phyloP scores from a whole-genome alignment of 2,888 invertebrate species.

The Temnothorax ravouxi region DNA sequence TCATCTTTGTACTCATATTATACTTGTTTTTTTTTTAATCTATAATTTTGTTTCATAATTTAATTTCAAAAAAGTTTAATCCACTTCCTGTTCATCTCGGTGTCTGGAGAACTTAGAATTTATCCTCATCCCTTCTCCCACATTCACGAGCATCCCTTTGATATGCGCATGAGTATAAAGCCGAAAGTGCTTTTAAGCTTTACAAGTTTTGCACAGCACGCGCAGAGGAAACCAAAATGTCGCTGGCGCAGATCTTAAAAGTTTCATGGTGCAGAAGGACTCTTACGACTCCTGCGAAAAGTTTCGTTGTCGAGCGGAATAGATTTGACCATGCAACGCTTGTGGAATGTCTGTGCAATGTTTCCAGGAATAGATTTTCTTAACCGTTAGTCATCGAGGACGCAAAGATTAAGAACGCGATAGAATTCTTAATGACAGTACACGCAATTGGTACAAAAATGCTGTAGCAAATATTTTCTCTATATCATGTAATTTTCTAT shows the following conservation, averaged over 20 bases:
- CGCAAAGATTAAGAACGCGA: constrained; percentile 57
- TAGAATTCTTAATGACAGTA: constrained; percentile 36
- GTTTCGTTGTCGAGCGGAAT: constrained; percentile 66
- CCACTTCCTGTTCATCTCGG: neutral
- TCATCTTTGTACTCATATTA: neutral
- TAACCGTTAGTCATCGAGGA: constrained; percentile 47
- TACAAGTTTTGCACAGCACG: constrained; percentile 45
- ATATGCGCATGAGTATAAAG: constrained; percentile 55
- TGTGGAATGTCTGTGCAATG: constrained; percentile 52
- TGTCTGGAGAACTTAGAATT: constrained; percentile 11
- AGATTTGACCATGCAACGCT: constrained; percentile 61
- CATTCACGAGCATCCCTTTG: constrained; percentile 75
- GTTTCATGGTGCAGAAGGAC: constrained; percentile 61
- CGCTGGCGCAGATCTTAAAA: constrained; percentile 69
- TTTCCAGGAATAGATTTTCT: constrained; percentile 59
- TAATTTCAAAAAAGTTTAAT: constrained; percentile 11
- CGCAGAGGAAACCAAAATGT: constrained; percentile 65
- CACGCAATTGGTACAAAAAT: neutral
- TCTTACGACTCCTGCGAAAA: constrained; percentile 67
- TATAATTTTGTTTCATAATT: neutral
- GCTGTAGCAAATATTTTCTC: neutral
- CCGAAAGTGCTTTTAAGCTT: constrained; percentile 61
- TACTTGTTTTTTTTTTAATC: neutral
- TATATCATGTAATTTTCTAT: neutral
- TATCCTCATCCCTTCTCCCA: constrained; percentile 10